Conservation (phyloP, 2,888 invertebrate genomes). For the Eulithis testata region DNA sequence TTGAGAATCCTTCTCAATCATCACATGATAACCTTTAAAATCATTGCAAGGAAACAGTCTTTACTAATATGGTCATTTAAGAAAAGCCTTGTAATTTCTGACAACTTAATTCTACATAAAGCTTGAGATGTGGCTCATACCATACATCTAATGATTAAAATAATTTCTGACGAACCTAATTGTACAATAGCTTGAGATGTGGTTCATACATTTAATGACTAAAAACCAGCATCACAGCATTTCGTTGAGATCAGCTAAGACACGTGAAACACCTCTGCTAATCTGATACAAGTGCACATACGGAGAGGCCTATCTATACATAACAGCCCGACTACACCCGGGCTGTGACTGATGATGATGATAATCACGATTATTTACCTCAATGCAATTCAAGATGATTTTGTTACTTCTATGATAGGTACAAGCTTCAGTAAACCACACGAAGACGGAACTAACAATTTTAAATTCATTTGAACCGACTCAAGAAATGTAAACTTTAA, state of each 20-base stretch:
- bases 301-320: too few relatives aligned
- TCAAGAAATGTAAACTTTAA: constrained; percentile 16
- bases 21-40: not conserved
- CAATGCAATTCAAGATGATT: constrained; percentile 30
- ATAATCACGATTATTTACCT: constrained; percentile 15
- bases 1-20: constrained; percentile 9
- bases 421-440: constrained; percentile 28
- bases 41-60: not conserved
- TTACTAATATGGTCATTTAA: not conserved
- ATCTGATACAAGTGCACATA: too few relatives aligned
- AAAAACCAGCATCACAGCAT: not conserved
- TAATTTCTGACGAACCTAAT: not conserved
- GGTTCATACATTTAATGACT: not conserved
- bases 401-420: constrained; percentile 23
- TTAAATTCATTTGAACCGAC: constrained; percentile 21
- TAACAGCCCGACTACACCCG: too few relatives aligned
- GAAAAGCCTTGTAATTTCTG: not conserved
- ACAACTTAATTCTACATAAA: too few relatives aligned
- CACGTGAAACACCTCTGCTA: too few relatives aligned
- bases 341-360: too few relatives aligned
- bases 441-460: constrained; percentile 33
- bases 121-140: too few relatives aligned
- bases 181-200: too few relatives aligned
- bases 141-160: not conserved
- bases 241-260: too few relatives aligned